Base-by-base conservation (phyloP, 2,113 vertebrate species). In the Australoheros scitulus region DNA sequence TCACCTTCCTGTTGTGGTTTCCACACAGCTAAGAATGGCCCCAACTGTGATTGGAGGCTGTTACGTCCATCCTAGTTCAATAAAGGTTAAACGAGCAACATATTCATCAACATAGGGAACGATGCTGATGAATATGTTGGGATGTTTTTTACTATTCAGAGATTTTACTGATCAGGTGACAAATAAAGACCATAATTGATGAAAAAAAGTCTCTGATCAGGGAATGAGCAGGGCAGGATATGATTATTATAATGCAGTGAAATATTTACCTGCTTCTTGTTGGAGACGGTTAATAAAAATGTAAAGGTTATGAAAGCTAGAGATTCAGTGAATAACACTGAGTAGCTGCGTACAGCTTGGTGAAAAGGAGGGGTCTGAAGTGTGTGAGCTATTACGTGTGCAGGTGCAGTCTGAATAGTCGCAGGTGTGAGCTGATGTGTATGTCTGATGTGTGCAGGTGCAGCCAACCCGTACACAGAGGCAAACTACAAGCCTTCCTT, bases 401-500 rank as follows among this genome's bases (percentile, higher is more conserved):
- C 24, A 61, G 32, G 17, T 61, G 15, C 7, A 47, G 24, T 76
- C 1, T 64, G 32, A 57, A 22, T 13, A 32, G 11, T 15, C 43
- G 9, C 57, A 76, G 7, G 68, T 74, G 4, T 58, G 11, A 43
- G 9, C 5, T 14, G 26, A 26, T 26, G 26, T 26, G 20, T 29
- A 20, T 68, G 47, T 78, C 61, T 3, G 10, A 34, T 83, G 15
- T 68, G 29, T 79, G 24, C 81, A 99, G 98, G 98, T 93, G 97
- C 98, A 92, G 96, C 97, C 77, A 99, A 99, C 85, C 97, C 98
- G 7, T 99, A 99, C 89, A 99, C 98, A 43, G 98, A 99, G 95
- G 98, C 98, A 60, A 99, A 99, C 95, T 99, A 99, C 94, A 99
- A 99, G 92, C 98, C 98, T 57, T 96, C 98, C 70, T 99, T 99